phyloP scores from a whole-genome alignment of 2,888 invertebrate species.

The Nemoura dubitans region DNA sequence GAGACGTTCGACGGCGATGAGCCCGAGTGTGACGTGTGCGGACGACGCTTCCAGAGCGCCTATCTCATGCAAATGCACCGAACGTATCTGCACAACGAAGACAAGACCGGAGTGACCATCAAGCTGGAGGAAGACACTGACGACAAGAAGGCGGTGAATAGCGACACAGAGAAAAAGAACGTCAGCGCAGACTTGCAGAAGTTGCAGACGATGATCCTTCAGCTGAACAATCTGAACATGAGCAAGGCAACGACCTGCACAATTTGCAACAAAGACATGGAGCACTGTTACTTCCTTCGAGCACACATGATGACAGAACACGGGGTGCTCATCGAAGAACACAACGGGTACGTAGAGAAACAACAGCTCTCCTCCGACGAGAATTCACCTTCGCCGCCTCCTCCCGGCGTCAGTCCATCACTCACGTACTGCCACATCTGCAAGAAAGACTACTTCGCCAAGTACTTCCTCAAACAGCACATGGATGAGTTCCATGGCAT shows the following conservation, averaged over 20 bases:
- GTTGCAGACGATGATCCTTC: slow-evolving; percentile 89
- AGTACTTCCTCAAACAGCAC: slow-evolving; percentile 75
- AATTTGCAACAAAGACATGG: slow-evolving; percentile 76
- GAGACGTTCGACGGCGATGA: slow-evolving; percentile 55
- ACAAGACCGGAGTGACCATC: neutral
- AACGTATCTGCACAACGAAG: slow-evolving; percentile 58
- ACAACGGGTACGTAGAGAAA: slow-evolving; percentile 53
- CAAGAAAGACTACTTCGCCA: slow-evolving; percentile 68
- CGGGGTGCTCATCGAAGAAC: slow-evolving; percentile 65
- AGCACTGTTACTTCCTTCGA: slow-evolving; percentile 75
- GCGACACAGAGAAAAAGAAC: slow-evolving; percentile 61
- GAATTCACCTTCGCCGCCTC: slow-evolving; percentile 54
- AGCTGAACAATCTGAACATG: slow-evolving; percentile 82
- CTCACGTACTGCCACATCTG: slow-evolving; percentile 64
- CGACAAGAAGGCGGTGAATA: slow-evolving; percentile 41
- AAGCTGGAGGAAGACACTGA: neutral
- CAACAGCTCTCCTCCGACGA: slow-evolving; percentile 55
- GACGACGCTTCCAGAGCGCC: slow-evolving; percentile 57
- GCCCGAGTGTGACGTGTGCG: slow-evolving; percentile 57
- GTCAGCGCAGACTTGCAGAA: slow-evolving; percentile 89
- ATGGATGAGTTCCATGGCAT: slow-evolving; percentile 72
- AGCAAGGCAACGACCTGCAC: slow-evolving; percentile 68
- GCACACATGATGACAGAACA: slow-evolving; percentile 76
- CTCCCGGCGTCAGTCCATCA: slow-evolving; percentile 48
- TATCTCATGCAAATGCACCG: slow-evolving; percentile 61